Base-by-base conservation (phyloP, 2,797 vertebrate species). In the Poecile montanus region DNA sequence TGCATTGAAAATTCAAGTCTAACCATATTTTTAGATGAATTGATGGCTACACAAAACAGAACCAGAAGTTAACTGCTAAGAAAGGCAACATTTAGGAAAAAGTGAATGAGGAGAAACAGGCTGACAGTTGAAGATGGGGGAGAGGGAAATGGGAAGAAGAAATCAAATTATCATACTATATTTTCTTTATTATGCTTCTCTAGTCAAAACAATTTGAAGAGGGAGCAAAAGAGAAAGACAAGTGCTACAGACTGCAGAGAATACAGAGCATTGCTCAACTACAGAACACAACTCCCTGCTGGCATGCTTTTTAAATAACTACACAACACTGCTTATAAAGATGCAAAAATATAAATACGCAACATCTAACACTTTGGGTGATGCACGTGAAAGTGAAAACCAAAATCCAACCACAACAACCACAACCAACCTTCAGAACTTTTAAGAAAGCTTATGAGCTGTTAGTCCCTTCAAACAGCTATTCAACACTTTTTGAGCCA, bases 21-120 rank as follows among this genome's bases (percentile, higher is more conserved):
- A 74, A 62, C 16, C 10, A 13, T 60, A 91, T 73, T 91, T 94
- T 92, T 73, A 82, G 60, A 85, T 72, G 0, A 75, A 81, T 16
- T 78, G 73, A 58, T 36, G 29, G 38, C 19, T 79, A 66, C 27
- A 72, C 17, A 77, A 75, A 89, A 81, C 42, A 89, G 54, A 75
- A 77, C 14, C 51, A 91, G 56, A 88, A 95, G 42, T 44, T 68
- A 82, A 79, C n/a, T 66, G 40, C 42, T 89, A 89, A 89, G 75
- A 76, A 62, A 76, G 25, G 60, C 47, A 89, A 79, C 25, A 61
- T 70, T 42, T 40, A 89, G 44, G 47, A 50, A 48, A 88, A 82
- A 95, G 22, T 12, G 23, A 63, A 51, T 21, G 38, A 77, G 57
- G 44, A 93, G 44, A 79, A 87, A 87, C n/a, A 32, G 0, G 1